phyloP scores from a whole-genome alignment of 23 tunicate genomes.

The Clavelina lepadiformis region DNA sequence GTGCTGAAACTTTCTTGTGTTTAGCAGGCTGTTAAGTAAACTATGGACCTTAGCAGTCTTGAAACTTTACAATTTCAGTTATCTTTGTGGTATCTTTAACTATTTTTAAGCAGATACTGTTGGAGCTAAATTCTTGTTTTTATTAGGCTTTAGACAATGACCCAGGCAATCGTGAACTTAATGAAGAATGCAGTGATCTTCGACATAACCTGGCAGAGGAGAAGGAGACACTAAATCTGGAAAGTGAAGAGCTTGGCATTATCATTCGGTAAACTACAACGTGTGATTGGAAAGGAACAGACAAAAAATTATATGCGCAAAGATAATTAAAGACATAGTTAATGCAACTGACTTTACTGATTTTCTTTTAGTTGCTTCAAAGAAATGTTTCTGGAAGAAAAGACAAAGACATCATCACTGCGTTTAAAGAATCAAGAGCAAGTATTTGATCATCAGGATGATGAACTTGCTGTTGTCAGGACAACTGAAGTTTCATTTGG shows the following conservation, averaged over 20 bases:
- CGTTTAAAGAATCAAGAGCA: conserved; percentile 23
- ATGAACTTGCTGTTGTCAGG: conserved; percentile 75
- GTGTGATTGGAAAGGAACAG: too few species aligned
- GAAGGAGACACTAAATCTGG: conserved; percentile 76
- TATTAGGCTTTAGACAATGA: conserved; percentile 39
- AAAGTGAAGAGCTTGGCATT: conserved; percentile 79
- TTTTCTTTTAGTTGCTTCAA: conserved; percentile 72
- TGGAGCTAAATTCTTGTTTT: neutral
- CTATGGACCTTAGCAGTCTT: too few species aligned
- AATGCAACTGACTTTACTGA: conserved; percentile 4
- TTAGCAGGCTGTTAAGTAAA: neutral
- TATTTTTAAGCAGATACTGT: neutral
- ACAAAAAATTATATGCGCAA: too few species aligned
- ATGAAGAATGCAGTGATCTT: conserved; percentile 30
- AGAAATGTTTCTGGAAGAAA: conserved; percentile 77
- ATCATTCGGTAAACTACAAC: conserved; percentile 80
- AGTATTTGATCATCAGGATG: conserved; percentile 34
- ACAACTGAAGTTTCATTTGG: conserved; percentile 83
- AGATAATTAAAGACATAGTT: too few species aligned
- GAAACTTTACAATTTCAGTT: too few species aligned
- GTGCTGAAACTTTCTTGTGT: neutral
- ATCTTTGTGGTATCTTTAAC: neutral
- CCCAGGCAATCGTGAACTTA: conserved; percentile 15
- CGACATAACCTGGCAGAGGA: conserved; percentile 45
- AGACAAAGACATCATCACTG: conserved; percentile 50